phyloP scores from a whole-genome alignment of 2,888 invertebrate species.

The Coelopa pilipes region DNA sequence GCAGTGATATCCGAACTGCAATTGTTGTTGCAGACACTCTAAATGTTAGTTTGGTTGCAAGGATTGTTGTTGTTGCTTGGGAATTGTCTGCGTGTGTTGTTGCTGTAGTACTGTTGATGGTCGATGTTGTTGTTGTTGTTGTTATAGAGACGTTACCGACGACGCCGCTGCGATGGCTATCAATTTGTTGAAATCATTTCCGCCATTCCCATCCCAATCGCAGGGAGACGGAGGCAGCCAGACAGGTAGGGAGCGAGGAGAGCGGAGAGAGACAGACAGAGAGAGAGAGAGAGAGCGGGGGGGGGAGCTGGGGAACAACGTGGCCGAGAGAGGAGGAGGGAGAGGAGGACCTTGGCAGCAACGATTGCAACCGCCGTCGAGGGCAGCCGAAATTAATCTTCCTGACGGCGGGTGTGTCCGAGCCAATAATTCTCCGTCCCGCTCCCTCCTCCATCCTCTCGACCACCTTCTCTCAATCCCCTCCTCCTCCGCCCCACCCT shows the following conservation, averaged over 20 bases:
- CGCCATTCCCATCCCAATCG: conserved; percentile 56
- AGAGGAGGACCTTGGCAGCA: neutral
- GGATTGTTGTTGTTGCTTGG: too few species aligned
- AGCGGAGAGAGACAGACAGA: too few species aligned
- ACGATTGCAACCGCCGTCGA: neutral
- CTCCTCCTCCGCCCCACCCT: too few species aligned
- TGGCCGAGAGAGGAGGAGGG: neutral
- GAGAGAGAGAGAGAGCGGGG: too few species aligned
- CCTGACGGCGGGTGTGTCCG: conserved; percentile 26
- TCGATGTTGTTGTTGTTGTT: neutral
- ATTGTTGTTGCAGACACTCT: conserved; percentile 22
- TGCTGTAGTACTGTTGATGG: neutral
- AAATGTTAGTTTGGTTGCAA: too few species aligned
- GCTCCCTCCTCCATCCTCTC: too few species aligned
- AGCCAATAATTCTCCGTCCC: conserved; percentile 4
- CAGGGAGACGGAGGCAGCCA: too few species aligned
- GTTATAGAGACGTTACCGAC: conserved; percentile 23
- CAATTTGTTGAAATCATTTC: conserved; percentile 61
- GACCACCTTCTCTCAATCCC: too few species aligned
- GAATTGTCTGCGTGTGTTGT: too few species aligned
- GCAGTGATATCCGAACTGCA: conserved; percentile 30
- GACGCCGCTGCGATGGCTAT: conserved; percentile 52
- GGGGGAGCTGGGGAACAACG: too few species aligned
- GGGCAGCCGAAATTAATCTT: conserved; percentile 25
- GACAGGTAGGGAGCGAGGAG: too few species aligned